Percentiles rank a stretch among this genome's conserved stretches.
phyloP scores from a whole-genome alignment of 2,113 vertebrate genomes.

The Aphelocoma coerulescens region DNA sequence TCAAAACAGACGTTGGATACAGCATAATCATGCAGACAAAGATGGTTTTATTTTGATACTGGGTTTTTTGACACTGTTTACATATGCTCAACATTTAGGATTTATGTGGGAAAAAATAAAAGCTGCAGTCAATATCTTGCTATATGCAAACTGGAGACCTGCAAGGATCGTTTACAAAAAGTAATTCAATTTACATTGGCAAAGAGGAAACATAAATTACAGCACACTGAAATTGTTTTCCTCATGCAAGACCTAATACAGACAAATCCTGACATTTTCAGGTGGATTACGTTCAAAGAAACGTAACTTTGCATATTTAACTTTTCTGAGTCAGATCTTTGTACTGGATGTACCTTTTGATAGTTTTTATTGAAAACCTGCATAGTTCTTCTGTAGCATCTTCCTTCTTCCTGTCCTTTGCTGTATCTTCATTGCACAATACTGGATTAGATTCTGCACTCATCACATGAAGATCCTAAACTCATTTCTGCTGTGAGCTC shows the following conservation, averaged over 20 bases:
- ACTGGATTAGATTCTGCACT: neutral
- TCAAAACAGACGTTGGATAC: neutral
- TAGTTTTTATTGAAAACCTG: neutral
- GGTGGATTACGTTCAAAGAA: neutral
- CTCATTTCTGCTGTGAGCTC: neutral
- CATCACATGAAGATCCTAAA: neutral
- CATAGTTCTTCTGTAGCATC: neutral
- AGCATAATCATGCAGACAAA: neutral
- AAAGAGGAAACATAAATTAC: neutral
- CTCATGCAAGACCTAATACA: neutral
- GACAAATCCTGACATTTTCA: neutral
- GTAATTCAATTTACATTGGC: neutral
- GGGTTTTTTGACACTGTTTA: neutral
- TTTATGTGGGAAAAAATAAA: constrained; percentile 10
- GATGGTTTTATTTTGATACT: neutral
- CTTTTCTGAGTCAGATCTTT: neutral
- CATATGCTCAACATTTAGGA: neutral
- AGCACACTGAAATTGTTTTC: neutral
- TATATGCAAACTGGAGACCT: neutral
- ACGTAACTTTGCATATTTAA: neutral
- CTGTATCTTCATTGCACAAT: neutral
- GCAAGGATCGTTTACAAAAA: neutral
- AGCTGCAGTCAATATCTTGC: neutral
- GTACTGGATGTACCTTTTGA: neutral
- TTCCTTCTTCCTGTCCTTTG: neutral